Conservation (phyloP, 1,140 invertebrate species). For the Probaryconus sp. region DNA sequence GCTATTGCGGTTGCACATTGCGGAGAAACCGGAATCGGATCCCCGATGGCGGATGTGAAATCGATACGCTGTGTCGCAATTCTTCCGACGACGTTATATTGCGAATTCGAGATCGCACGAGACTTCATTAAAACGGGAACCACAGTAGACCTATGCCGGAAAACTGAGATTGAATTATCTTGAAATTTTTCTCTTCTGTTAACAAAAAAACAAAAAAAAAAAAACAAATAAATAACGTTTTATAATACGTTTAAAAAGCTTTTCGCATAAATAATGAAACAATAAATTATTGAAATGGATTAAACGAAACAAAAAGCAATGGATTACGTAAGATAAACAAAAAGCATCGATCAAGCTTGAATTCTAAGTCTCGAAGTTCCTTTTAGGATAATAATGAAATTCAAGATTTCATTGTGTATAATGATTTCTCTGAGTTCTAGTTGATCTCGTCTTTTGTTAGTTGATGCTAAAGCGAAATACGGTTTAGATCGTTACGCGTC, state of each 20-base stretch:
- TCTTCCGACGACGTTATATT: conserved; percentile 38
- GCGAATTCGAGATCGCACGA: neutral
- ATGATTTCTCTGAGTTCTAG: conserved; percentile 17
- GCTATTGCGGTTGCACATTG: conserved; percentile 46
- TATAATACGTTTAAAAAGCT: too few species aligned
- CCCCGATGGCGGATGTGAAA: conserved; percentile 54
- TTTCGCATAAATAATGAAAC: too few species aligned
- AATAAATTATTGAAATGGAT: too few species aligned
- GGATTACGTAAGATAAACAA: too few species aligned
- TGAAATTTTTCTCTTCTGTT: neutral
- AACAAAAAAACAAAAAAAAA: too few species aligned
- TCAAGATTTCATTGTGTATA: conserved; percentile 31
- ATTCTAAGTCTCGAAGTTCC: too few species aligned
- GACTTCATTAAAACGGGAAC: conserved; percentile 32
- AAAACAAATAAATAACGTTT: too few species aligned
- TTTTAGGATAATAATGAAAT: conserved; percentile 6
- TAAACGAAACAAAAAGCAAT: too few species aligned
- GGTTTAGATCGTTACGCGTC: conserved; percentile 70
- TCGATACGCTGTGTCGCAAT: conserved; percentile 42
- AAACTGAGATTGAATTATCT: conserved; percentile 7
- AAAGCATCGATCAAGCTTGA: too few species aligned
- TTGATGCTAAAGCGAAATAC: conserved; percentile 65
- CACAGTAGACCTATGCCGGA: conserved; percentile 9
- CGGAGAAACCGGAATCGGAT: conserved; percentile 50
- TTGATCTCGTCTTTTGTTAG: conserved; percentile 48